These are phyloP conservation scores for Eucidaris tribuloides DNA, from an alignment of 35 echinoderm and acorn worm genomes.

Conservation along the genomic window DNA sequence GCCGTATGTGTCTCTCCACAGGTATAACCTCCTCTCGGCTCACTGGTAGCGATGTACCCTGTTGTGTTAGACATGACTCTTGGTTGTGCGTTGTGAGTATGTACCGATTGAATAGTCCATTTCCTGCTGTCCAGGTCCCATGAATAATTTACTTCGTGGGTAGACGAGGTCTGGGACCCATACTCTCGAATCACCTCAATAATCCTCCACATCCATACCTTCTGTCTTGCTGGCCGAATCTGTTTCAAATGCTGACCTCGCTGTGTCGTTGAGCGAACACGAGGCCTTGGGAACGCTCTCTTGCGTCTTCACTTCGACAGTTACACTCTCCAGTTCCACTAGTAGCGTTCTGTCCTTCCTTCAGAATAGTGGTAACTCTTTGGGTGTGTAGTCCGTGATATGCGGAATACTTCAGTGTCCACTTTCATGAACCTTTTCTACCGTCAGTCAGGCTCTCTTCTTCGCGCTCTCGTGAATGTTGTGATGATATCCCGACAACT, in stretches of 20 bases:
- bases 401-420: conserved; percentile 59
- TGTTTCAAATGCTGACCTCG: conserved; percentile 16
- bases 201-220: conserved; percentile 11
- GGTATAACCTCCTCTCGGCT: not conserved
- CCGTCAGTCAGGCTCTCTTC: conserved; percentile 73
- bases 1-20: not conserved
- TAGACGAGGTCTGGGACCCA: not conserved
- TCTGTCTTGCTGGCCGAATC: conserved; percentile 18
- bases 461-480: conserved; percentile 77
- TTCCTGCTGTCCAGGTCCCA: conserved; percentile 19
- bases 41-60: conserved; percentile 1
- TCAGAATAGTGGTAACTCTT: conserved; percentile 53
- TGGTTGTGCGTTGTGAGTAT: not conserved
- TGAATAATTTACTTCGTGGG: conserved; percentile 20
- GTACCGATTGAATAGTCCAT: not conserved
- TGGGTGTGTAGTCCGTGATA: conserved; percentile 65
- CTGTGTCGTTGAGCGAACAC: not conserved
- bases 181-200: conserved; percentile 24
- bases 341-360: conserved; percentile 40
- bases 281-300: conserved; percentile 6
- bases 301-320: conserved; percentile 26
- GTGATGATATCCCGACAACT: conserved; percentile 48
- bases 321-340: conserved; percentile 54
- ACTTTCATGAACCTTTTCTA: conserved; percentile 61
- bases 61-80: not conserved